Conservation (phyloP, 2,888 invertebrate genomes). For the Tipula helvola region DNA sequence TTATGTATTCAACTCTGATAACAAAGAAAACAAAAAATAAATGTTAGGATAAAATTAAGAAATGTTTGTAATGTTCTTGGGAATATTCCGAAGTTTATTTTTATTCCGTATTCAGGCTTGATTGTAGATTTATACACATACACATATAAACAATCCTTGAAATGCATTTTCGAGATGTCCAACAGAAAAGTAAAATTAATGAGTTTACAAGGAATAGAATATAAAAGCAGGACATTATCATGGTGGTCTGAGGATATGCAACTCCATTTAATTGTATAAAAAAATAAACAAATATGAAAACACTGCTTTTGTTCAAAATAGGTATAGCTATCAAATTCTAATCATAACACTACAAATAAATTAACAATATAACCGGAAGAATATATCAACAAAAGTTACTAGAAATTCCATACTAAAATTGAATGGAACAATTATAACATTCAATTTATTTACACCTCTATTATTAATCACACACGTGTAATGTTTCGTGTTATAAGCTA, state of each 20-base stretch:
- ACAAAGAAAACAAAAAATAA: neutral
- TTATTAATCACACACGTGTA: conserved; percentile 4
- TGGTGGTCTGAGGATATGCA: neutral
- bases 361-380: neutral
- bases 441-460: neutral
- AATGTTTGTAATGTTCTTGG: neutral
- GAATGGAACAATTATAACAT: neutral
- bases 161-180: neutral
- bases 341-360: neutral
- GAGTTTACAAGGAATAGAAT: neutral
- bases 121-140: neutral
- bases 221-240: neutral
- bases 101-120: neutral
- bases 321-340: neutral
- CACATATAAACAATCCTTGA: neutral
- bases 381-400: neutral
- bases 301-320: neutral
- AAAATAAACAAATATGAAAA: neutral
- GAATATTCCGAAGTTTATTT: neutral
- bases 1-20: neutral
- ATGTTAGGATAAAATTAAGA: neutral
- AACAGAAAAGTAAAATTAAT: neutral
- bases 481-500: neutral
- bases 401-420: neutral
- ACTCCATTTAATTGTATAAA: neutral